A percentile compares a stretch with the other conserved stretches of the same genome.
phyloP scores from a whole-genome alignment of 2,797 vertebrate species.

The Rhincodon typus region DNA sequence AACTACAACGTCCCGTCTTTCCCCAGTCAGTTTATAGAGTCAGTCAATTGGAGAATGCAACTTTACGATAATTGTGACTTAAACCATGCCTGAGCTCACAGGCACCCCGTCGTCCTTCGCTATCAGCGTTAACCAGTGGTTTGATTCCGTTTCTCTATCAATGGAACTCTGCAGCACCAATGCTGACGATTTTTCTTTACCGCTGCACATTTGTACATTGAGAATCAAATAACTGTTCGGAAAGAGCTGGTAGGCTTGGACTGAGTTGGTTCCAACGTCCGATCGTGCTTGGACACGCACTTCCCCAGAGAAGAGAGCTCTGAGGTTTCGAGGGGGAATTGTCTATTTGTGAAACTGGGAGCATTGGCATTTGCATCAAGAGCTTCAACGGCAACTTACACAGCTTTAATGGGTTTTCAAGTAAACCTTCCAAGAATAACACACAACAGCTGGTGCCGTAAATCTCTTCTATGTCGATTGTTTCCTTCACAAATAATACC shows the following conservation, averaged over 20 bases:
- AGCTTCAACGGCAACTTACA: background rate
- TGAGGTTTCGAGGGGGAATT: background rate
- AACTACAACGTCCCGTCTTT: background rate
- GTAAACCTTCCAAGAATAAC: conserved; percentile 47
- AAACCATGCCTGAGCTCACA: background rate
- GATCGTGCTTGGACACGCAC: background rate
- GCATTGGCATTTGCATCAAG: background rate
- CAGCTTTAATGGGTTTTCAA: conserved; percentile 53
- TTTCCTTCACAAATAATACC: background rate
- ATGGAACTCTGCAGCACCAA: background rate
- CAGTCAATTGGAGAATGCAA: too few relatives aligned
- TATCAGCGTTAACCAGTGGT: background rate
- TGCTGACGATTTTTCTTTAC: background rate
- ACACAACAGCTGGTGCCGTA: conserved; percentile 44
- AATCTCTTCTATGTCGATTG: background rate
- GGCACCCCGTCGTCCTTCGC: background rate
- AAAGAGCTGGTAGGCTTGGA: background rate
- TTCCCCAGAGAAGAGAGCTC: background rate
- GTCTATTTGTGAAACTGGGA: background rate
- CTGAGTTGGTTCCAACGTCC: background rate
- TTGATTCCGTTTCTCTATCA: background rate
- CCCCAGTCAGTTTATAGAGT: background rate
- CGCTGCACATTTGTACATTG: background rate
- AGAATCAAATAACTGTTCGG: background rate
- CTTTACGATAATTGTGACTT: background rate